Evolutionary conservation across 2,888 invertebrate genomes (phyloP).

Genomic region (Norana najaformis): DNA sequence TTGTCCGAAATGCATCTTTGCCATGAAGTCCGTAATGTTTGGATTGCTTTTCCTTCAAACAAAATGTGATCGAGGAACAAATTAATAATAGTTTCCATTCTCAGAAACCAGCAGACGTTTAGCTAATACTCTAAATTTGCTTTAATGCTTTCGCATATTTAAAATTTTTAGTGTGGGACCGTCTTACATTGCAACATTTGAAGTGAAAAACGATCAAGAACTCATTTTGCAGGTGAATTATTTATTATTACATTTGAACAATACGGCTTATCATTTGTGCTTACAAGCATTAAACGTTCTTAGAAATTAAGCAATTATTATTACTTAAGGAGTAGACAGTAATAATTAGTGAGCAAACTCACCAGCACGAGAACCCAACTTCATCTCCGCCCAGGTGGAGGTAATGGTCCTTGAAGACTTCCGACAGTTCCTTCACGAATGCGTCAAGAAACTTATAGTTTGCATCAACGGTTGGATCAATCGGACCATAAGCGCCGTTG

Average conservation of each 20-base stretch:
- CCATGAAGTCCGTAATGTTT: slow-evolving; percentile 54
- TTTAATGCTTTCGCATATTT: neutral
- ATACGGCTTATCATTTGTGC: neutral
- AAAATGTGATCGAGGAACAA: no score
- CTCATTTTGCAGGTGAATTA: no score
- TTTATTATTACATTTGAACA: no score
- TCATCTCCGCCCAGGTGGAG: slow-evolving; percentile 60
- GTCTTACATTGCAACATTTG: no score
- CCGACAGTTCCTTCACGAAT: slow-evolving; percentile 53
- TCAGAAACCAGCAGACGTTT: no score
- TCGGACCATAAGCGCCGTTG: slow-evolving; percentile 52
- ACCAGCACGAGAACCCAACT: slow-evolving; percentile 55
- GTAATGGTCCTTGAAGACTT: slow-evolving; percentile 55
- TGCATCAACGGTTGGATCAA: slow-evolving; percentile 52
- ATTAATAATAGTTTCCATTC: no score
- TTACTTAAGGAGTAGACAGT: no score
- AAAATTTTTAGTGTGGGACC: no score
- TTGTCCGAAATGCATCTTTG: slow-evolving; percentile 64
- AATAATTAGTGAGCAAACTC: slow-evolving; percentile 48
- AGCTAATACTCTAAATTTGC: neutral
- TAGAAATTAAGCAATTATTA: no score
- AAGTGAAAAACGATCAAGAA: no score
- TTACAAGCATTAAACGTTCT: neutral
- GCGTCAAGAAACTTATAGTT: slow-evolving; percentile 51
- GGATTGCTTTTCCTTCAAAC: slow-evolving; percentile 53